These are phyloP conservation scores for Acrobeloides nanus DNA, from an alignment of 2,888 invertebrate genomes.

Conservation along the genomic window DNA sequence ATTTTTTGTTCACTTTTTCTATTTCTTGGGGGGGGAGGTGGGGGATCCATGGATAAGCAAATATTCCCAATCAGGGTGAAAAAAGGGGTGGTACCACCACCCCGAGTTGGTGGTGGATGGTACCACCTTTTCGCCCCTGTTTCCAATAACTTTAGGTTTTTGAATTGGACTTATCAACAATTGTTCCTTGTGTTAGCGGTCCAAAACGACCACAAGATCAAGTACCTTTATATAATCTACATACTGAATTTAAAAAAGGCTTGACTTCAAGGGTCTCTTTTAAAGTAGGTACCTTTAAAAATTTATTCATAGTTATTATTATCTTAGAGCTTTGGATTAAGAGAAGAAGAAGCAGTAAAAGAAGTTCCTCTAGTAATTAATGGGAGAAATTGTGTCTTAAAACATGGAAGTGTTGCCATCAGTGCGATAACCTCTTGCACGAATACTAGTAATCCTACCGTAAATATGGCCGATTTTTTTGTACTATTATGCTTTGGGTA, in stretches of 20 bases:
- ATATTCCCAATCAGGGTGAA: too few relatives aligned
- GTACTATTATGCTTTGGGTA: too few relatives aligned
- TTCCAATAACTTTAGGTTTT: constrained; percentile 65
- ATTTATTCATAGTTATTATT: neutral
- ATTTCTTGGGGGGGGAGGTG: too few relatives aligned
- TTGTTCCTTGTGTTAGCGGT: constrained; percentile 89
- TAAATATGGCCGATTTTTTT: too few relatives aligned
- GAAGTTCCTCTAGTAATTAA: constrained; percentile 24
- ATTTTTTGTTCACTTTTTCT: too few relatives aligned
- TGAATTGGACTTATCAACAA: constrained; percentile 74
- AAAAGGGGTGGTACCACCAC: too few relatives aligned
- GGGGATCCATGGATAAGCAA: too few relatives aligned
- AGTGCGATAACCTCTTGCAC: constrained; percentile 97
- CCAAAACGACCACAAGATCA: constrained; percentile 94
- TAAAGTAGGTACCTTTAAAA: constrained; percentile 33
- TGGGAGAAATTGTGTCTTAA: constrained; percentile 18
- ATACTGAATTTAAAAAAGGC: constrained; percentile 76
- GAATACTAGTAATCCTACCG: constrained; percentile 93
- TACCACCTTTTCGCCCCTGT: too few relatives aligned
- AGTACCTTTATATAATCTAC: constrained; percentile 71
- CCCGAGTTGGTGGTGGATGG: neutral
- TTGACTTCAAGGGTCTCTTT: constrained; percentile 73
- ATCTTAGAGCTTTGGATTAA: constrained; percentile 44
- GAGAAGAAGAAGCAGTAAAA: constrained; percentile 33
- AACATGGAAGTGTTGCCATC: constrained; percentile 75